Percentiles rank a stretch among this genome's conserved stretches.
Conservation (phyloP, 2,888 invertebrate species). For the Monoplex corrugatus region DNA sequence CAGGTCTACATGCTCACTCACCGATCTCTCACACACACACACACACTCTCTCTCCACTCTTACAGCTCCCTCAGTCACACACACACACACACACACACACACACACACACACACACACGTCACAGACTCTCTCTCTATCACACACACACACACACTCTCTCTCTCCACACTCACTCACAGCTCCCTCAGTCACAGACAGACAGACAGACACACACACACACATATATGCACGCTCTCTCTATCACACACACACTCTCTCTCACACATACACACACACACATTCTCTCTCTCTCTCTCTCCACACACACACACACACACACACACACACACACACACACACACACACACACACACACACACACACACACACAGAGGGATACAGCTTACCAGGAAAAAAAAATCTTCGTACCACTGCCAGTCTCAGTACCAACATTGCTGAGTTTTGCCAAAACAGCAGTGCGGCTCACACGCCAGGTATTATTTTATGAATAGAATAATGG, state of each 20-base stretch:
- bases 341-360: conserved; percentile 19
- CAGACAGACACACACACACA: conserved; percentile 1
- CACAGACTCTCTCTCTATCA: too few relatives aligned
- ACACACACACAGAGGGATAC: neutral
- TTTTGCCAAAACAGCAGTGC: too few relatives aligned
- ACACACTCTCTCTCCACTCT: neutral
- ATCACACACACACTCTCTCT: neutral
- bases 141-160: too few relatives aligned
- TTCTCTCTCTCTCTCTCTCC: neutral
- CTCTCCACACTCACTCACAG: too few relatives aligned
- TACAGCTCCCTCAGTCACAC: neutral
- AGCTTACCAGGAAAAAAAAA: too few relatives aligned
- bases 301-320: neutral
- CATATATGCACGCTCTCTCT: neutral
- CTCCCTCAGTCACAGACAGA: too few relatives aligned
- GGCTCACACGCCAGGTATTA: too few relatives aligned
- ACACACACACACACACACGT: too few relatives aligned
- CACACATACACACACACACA: neutral
- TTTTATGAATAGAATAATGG: too few relatives aligned
- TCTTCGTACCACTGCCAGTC: too few relatives aligned
- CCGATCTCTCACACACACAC: neutral
- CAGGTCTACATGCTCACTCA: neutral
- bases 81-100: conserved; percentile 1
- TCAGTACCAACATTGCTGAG: too few relatives aligned
- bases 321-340: neutral